phyloP scores from a whole-genome alignment of 2,113 vertebrate genomes.

The Oncorhynchus kisutch region DNA sequence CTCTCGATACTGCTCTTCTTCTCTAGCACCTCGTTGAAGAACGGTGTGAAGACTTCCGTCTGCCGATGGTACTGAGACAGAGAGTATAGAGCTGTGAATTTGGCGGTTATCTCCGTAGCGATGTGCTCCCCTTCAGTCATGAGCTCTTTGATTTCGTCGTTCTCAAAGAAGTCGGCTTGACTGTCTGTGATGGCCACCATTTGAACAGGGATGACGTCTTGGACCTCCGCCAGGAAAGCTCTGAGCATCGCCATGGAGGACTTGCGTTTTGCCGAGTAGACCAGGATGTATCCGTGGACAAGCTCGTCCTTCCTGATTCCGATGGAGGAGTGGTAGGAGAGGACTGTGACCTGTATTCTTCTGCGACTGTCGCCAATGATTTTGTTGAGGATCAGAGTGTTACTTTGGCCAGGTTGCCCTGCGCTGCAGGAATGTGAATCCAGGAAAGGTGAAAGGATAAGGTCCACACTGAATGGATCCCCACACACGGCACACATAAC shows the following conservation, averaged over 20 bases:
- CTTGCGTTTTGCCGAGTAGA: constrained; percentile 95
- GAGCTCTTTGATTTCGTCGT: constrained; percentile 94
- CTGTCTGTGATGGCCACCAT: constrained; percentile 97
- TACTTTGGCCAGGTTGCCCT: constrained; percentile 92
- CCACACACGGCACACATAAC: constrained; percentile 99
- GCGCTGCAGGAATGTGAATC: constrained; percentile 96
- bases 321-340: constrained; percentile 96
- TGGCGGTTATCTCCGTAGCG: constrained; percentile 94
- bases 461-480: constrained; percentile 96
- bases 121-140: constrained; percentile 99
- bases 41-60: constrained; percentile 94
- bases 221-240: constrained; percentile 94
- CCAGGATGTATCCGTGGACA: constrained; percentile 97
- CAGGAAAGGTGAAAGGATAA: constrained; percentile 97
- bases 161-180: constrained; percentile 98
- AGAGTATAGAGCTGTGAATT: constrained; percentile 97
- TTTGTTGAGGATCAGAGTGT: constrained; percentile 95
- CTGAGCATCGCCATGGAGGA: constrained; percentile 97
- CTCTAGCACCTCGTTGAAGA: constrained; percentile 95
- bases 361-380: constrained; percentile 93
- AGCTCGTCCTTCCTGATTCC: constrained; percentile 96
- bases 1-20: constrained; percentile 95
- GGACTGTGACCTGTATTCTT: constrained; percentile 92
- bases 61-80: constrained; percentile 96
- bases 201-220: constrained; percentile 96